These are phyloP conservation scores for Myiopsitta monachus DNA, from an alignment of 2,113 vertebrate species.

Conservation along the genomic window DNA sequence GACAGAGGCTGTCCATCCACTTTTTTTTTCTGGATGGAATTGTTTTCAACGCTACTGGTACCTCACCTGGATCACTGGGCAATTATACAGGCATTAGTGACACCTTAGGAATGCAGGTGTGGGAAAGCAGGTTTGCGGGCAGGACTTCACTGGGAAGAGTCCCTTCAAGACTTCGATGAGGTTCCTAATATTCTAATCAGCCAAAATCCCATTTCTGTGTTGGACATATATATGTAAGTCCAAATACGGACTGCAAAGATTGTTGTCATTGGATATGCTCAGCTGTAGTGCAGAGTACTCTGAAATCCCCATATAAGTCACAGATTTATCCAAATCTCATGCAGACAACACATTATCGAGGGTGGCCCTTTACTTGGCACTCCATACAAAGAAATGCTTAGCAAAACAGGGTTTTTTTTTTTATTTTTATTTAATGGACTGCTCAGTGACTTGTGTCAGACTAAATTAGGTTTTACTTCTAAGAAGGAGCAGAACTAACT, in stretches of 20 bases:
- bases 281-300: neutral
- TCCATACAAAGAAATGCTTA: neutral
- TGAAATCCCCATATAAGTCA: neutral
- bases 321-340: neutral
- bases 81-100: neutral
- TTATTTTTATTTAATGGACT: neutral
- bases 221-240: neutral
- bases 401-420: neutral
- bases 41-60: neutral
- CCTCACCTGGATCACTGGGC: neutral
- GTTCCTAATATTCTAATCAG: neutral
- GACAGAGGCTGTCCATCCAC: neutral
- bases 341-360: neutral
- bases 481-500: neutral
- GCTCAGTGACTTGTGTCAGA: neutral
- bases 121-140: neutral
- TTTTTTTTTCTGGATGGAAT: neutral
- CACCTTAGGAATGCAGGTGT: neutral
- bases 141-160: neutral
- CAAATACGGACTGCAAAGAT: neutral
- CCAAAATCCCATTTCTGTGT: neutral
- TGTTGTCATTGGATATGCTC: neutral
- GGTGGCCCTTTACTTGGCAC: neutral
- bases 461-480: conserved; percentile 12
- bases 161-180: neutral